These are phyloP conservation scores for Meloidogyne chitwoodi DNA, from an alignment of 1,140 invertebrate genomes.

Conservation along the genomic window DNA sequence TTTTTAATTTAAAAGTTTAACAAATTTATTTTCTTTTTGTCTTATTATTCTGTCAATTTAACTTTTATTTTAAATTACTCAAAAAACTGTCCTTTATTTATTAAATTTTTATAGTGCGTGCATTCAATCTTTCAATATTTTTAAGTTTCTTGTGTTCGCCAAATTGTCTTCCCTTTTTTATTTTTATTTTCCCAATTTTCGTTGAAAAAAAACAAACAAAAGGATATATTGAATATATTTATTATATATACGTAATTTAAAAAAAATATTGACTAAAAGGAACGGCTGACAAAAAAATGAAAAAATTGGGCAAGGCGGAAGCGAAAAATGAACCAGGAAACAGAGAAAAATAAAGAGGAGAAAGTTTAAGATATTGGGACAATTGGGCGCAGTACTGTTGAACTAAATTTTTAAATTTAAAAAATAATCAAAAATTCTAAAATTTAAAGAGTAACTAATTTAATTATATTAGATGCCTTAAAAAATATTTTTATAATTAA, in stretches of 20 bases:
- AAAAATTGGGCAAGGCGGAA: background rate
- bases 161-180: background rate
- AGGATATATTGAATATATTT: too few relatives aligned
- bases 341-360: background rate
- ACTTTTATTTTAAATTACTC: background rate
- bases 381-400: background rate
- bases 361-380: background rate
- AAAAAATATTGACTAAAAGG: background rate
- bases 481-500: background rate
- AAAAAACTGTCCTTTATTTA: background rate
- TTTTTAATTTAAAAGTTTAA: background rate
- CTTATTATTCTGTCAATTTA: background rate
- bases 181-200: background rate
- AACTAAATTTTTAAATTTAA: too few relatives aligned
- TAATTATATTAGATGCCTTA: background rate
- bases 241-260: background rate
- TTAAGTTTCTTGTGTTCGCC: background rate
- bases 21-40: background rate
- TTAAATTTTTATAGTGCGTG: background rate
- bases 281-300: background rate
- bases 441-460: too few relatives aligned
- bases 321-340: background rate
- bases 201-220: background rate
- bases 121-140: background rate
- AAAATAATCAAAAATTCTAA: conserved; percentile 1